Evolutionary conservation across 2,888 invertebrate species (phyloP).

Genomic region (Pilophorus perplexus): DNA sequence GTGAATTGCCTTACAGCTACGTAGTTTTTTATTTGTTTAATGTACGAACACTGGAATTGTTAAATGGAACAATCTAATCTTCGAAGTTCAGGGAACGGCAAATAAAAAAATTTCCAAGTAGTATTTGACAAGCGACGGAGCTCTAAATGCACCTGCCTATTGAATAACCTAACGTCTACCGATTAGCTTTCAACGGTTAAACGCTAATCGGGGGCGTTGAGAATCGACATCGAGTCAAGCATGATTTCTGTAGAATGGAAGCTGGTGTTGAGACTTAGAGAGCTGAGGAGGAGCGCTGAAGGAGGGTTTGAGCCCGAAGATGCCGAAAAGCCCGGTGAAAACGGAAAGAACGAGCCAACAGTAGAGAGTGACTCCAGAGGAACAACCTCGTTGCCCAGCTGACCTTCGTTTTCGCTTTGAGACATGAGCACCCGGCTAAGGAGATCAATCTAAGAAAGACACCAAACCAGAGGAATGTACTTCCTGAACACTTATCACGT

Average conservation of each 20-base stretch:
- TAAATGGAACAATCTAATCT: too few species aligned
- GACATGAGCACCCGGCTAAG: conserved; percentile 41
- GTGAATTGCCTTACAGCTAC: too few species aligned
- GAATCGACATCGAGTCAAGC: conserved; percentile 67
- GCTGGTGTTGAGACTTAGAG: conserved; percentile 58
- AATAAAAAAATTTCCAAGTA: too few species aligned
- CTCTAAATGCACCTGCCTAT: too few species aligned
- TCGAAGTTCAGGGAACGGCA: too few species aligned
- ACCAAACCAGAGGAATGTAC: too few species aligned
- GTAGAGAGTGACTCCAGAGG: conserved; percentile 45
- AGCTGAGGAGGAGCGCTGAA: conserved; percentile 54
- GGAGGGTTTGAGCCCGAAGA: conserved; percentile 57
- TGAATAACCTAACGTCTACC: too few species aligned
- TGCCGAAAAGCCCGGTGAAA: conserved; percentile 51
- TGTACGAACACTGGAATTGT: too few species aligned
- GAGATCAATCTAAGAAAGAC: conserved; percentile 43
- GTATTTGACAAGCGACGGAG: too few species aligned
- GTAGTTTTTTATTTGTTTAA: too few species aligned
- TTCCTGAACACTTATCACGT: too few species aligned
- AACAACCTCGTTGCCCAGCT: neutral
- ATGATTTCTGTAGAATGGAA: conserved; percentile 63
- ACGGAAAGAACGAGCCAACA: conserved; percentile 55
- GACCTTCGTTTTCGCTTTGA: conserved; percentile 51
- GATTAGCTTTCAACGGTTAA: too few species aligned
- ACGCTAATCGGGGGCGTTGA: conserved; percentile 62